Evolutionary conservation across 2,797 vertebrate genomes (phyloP).

Genomic region (Brachyalestes nurse): DNA sequence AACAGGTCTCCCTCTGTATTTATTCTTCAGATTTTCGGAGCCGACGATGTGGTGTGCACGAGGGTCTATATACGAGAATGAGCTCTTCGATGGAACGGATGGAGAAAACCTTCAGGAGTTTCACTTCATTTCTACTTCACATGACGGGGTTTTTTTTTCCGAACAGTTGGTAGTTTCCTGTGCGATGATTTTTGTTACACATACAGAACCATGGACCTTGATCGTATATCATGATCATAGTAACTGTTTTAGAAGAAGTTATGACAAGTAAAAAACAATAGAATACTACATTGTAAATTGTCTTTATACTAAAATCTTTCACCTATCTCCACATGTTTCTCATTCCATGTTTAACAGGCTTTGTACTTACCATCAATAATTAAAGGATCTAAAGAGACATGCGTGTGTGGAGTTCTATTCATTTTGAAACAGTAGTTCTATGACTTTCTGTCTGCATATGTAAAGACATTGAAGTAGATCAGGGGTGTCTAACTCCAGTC

Average conservation of each 20-base stretch:
- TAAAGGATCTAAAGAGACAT: background rate
- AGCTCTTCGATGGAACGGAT: slow-evolving; percentile 44
- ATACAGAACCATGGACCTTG: background rate
- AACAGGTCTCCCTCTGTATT: slow-evolving; percentile 42
- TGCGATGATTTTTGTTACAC: slow-evolving; percentile 15
- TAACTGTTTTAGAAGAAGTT: background rate
- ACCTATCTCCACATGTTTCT: background rate
- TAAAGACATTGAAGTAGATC: background rate
- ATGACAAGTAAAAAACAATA: background rate
- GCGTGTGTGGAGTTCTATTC: background rate
- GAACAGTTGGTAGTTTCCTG: slow-evolving; percentile 24
- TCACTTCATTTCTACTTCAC: slow-evolving; percentile 35
- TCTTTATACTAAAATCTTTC: slow-evolving; percentile 24
- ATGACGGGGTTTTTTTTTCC: slow-evolving; percentile 33
- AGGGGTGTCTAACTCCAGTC: no score
- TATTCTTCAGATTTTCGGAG: slow-evolving; percentile 88
- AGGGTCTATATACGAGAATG: slow-evolving; percentile 89
- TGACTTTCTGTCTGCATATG: background rate
- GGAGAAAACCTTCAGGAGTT: slow-evolving; percentile 36
- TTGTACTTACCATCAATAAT: slow-evolving; percentile 24
- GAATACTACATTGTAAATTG: background rate
- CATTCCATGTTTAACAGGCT: background rate
- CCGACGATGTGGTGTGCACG: slow-evolving; percentile 94
- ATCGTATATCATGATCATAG: background rate
- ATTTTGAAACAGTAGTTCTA: background rate